phyloP scores from a whole-genome alignment of 2,113 vertebrate genomes.

The Perca schrenkii region DNA sequence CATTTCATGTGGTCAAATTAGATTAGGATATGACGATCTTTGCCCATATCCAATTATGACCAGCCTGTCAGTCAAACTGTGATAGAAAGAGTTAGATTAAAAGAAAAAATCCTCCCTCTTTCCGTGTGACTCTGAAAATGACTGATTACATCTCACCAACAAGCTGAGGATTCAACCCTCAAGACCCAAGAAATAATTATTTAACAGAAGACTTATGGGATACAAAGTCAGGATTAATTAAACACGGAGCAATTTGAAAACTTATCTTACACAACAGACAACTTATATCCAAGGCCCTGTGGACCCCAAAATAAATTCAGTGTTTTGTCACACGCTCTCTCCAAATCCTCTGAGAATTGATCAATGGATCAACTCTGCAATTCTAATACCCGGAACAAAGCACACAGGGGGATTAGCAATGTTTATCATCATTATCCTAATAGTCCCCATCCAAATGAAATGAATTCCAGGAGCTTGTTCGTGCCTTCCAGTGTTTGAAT shows the following conservation, averaged over 20 bases:
- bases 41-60: not conserved
- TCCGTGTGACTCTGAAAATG: slow-evolving; percentile 9
- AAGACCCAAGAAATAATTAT: slow-evolving; percentile 32
- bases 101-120: slow-evolving; percentile 7
- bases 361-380: slow-evolving; percentile 69
- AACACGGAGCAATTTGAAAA: slow-evolving; percentile 54
- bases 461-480: slow-evolving; percentile 58
- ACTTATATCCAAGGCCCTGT: slow-evolving; percentile 43
- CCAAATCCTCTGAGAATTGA: slow-evolving; percentile 62
- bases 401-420: slow-evolving; percentile 67
- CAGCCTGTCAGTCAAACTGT: not conserved
- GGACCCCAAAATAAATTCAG: slow-evolving; percentile 55
- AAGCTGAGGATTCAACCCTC: slow-evolving; percentile 23
- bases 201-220: slow-evolving; percentile 26
- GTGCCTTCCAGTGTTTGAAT: slow-evolving; percentile 6
- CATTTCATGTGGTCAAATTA: slow-evolving; percentile 14
- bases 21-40: slow-evolving; percentile 7
- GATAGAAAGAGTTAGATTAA: not conserved
- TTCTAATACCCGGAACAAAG: slow-evolving; percentile 59
- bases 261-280: slow-evolving; percentile 59
- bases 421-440: slow-evolving; percentile 75
- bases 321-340: slow-evolving; percentile 37
- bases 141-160: slow-evolving; percentile 37
- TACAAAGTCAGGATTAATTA: slow-evolving; percentile 53
- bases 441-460: slow-evolving; percentile 63